Percentiles rank a stretch among this genome's conserved stretches.
Conservation (phyloP, 2,797 vertebrate genomes). For the Rhabdomys pumilio region DNA sequence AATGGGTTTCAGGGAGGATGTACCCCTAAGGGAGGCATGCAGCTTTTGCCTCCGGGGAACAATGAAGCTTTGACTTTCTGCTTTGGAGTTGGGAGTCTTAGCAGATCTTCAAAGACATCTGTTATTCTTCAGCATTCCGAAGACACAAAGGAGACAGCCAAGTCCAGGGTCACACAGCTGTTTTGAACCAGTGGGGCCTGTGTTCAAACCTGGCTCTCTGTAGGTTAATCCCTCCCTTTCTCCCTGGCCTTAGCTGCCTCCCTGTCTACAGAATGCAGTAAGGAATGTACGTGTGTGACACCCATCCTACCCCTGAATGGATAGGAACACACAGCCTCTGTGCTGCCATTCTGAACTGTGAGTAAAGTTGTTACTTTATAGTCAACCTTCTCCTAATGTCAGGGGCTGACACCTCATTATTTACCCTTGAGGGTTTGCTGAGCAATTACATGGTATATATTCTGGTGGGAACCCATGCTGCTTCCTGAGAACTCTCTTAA, state of each 20-base stretch:
- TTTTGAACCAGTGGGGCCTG: neutral
- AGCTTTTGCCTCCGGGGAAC: neutral
- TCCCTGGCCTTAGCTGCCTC: neutral
- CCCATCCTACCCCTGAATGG: neutral
- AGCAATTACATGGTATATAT: slow-evolving; percentile 63
- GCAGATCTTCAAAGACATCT: neutral
- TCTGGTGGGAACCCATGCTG: slow-evolving; percentile 37
- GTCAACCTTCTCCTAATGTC: slow-evolving; percentile 66
- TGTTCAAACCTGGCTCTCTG: neutral
- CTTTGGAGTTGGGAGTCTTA: neutral
- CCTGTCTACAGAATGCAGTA: neutral
- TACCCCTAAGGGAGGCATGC: neutral
- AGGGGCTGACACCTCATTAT: slow-evolving; percentile 68
- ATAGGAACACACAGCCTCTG: neutral
- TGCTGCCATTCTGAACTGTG: neutral
- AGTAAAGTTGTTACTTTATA: slow-evolving; percentile 65
- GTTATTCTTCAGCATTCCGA: neutral
- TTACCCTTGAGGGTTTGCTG: slow-evolving; percentile 69
- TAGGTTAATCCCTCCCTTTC: neutral
- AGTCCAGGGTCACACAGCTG: neutral
- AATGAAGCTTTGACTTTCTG: neutral
- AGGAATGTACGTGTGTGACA: rapidly evolving
- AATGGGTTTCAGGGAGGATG: neutral
- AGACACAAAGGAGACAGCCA: neutral
- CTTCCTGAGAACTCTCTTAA: neutral